Base-by-base conservation (phyloP, 2,888 invertebrate species). In the Sphecodes monilicornis region DNA sequence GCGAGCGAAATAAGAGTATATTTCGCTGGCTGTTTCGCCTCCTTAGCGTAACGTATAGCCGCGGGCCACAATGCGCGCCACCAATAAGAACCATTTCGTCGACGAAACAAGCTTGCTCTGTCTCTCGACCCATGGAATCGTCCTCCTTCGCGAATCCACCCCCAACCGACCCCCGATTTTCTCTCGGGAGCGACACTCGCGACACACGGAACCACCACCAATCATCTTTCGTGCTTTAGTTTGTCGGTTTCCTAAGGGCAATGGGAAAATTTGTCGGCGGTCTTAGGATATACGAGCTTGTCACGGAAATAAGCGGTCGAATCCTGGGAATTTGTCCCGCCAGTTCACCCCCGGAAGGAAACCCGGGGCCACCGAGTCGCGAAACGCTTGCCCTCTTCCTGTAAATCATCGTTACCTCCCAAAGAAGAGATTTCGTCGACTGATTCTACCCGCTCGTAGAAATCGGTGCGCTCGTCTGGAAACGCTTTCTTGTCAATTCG, bases 1-100 rank as follows among this genome's bases (percentile, higher is more conserved):
- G 60, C 69, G 73, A 64, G 66, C 77, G 85, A 80, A 88, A 88
- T 80, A 86, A 88, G 86, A 86, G 85, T 86, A 80, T 85, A 86
- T 86, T 84, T 85, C 80, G 79, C 77, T 43, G 79, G 75, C 68
- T 82, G 80, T 75, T 80, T 80, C 84, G 84, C 50, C 85, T 80
- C 66, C 79, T 84, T 76, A 76, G 83, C 78, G 84, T 78, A 85
- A 85, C 76, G 76, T 85, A 78, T 74, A 74, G 84, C 83, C 84
- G 78, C 76, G 76, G 83, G 82, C 80, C 80, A 73, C 70, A 80
- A 83, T 80, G 80, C 80, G 71, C 76, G 77, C 60, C 60, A 78
- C 80, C 86, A 80, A 84, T 85, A 85, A 85, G 84, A 85, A 84
- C 73, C 70, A 76, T 84, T 73, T 74, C 72, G 76, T 46, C 79